phyloP scores from a whole-genome alignment of 2,113 vertebrate genomes.

The Sceloporus tristichus region DNA sequence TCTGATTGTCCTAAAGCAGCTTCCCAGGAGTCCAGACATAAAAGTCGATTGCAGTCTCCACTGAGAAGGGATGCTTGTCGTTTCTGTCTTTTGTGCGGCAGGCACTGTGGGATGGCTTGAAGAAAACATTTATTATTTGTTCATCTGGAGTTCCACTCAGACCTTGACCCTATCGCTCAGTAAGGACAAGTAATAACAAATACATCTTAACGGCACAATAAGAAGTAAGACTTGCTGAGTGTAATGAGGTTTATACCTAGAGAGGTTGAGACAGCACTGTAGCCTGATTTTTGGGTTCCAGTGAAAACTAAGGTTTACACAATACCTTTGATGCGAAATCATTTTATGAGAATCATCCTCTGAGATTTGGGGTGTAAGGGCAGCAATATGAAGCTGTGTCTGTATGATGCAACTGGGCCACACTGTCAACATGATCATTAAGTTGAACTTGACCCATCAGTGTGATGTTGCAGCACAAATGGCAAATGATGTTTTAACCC shows the following conservation, averaged over 20 bases:
- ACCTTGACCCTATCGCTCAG: not conserved
- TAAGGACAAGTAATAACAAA: too few relatives aligned
- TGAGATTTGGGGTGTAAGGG: not conserved
- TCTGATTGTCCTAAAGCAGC: conserved; percentile 19
- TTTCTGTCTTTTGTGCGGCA: not conserved
- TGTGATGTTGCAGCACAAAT: too few relatives aligned
- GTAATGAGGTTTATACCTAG: too few relatives aligned
- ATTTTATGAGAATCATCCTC: not conserved
- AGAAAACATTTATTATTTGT: not conserved
- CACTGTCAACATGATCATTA: too few relatives aligned
- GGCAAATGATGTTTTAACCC: too few relatives aligned
- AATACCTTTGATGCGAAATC: too few relatives aligned
- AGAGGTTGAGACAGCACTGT: too few relatives aligned
- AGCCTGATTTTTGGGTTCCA: too few relatives aligned
- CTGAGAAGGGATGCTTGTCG: not conserved
- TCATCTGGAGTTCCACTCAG: not conserved
- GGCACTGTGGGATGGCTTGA: too few relatives aligned
- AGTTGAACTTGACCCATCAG: too few relatives aligned
- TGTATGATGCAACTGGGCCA: too few relatives aligned
- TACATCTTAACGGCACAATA: not conserved
- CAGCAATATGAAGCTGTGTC: not conserved
- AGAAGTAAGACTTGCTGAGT: not conserved
- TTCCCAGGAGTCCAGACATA: not conserved
- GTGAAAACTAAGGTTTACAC: not conserved
- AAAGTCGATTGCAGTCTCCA: not conserved